phyloP scores from a whole-genome alignment of 1,140 invertebrate genomes.

The Drosophila persimilis region DNA sequence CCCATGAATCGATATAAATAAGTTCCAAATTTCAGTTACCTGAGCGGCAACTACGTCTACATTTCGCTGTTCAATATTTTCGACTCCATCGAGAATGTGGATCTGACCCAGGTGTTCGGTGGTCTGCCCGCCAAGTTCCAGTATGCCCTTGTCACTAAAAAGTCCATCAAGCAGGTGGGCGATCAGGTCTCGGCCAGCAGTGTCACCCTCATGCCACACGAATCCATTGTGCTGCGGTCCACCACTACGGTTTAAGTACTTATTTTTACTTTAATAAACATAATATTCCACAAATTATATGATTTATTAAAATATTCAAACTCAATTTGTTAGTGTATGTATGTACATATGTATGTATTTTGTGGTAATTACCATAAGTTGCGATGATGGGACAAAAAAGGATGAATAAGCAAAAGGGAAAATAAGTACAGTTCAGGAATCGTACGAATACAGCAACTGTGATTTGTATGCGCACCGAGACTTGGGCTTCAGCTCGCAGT shows the following conservation, averaged over 20 bases:
- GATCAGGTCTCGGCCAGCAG: conserved; percentile 55
- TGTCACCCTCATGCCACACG: conserved; percentile 73
- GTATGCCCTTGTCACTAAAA: conserved; percentile 70
- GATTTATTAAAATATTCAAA: too few species aligned
- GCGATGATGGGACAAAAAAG: too few species aligned
- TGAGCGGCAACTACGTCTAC: conserved; percentile 61
- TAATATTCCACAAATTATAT: background rate
- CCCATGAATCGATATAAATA: too few species aligned
- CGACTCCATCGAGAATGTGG: conserved; percentile 63
- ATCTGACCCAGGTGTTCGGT: conserved; percentile 55
- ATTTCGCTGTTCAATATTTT: conserved; percentile 74
- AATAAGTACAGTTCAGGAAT: too few species aligned
- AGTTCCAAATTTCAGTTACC: conserved; percentile 27
- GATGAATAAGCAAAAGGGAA: too few species aligned
- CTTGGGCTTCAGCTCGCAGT: too few species aligned
- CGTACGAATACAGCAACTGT: too few species aligned
- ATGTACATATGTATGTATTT: too few species aligned
- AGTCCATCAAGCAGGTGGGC: conserved; percentile 66
- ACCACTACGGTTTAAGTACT: conserved; percentile 39
- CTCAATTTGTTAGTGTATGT: too few species aligned
- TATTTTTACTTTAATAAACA: background rate
- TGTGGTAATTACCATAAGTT: too few species aligned
- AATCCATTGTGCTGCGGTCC: conserved; percentile 69
- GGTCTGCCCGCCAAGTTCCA: conserved; percentile 65
- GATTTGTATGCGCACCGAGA: too few species aligned